Conservation (phyloP, 2,888 invertebrate species). For the Pasiphila rectangulata region DNA sequence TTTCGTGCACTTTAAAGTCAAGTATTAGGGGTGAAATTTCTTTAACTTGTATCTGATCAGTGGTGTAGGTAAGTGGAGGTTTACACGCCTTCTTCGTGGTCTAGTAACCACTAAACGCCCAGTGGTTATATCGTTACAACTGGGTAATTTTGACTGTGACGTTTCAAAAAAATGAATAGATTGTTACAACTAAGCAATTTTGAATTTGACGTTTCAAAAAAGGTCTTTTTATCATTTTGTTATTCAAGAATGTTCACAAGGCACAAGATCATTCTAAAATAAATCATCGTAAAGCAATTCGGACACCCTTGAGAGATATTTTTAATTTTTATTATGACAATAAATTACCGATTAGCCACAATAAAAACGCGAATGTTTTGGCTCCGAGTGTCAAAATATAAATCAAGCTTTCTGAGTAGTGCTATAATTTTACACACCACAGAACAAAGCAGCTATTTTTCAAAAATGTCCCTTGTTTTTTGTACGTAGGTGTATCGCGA, state of each 20-base stretch:
- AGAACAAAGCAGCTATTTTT: constrained; percentile 67
- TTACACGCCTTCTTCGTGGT: constrained; percentile 38
- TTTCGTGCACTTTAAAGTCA: constrained; percentile 39
- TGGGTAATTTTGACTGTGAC: neutral
- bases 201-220: too few species aligned
- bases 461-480: constrained; percentile 49
- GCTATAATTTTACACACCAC: constrained; percentile 65
- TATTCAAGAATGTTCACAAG: constrained; percentile 5
- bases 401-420: constrained; percentile 60
- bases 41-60: constrained; percentile 10
- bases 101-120: constrained; percentile 38
- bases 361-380: constrained; percentile 67
- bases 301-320: constrained; percentile 43
- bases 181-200: neutral
- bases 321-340: constrained; percentile 63
- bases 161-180: neutral
- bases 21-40: constrained; percentile 38
- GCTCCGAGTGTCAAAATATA: constrained; percentile 69
- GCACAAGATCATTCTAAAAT: constrained; percentile 12
- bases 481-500: constrained; percentile 38
- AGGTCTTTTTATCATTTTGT: neutral
- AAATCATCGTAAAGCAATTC: constrained; percentile 29
- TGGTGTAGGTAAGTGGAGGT: constrained; percentile 26
- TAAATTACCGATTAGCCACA: constrained; percentile 60
- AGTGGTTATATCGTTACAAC: constrained; percentile 5